Evolutionary conservation across 30 jellyfish, hydroid and myxozoan species (phyloP), one percentile per base, ranked within the genome.

Genomic region (Morbakka virulenta): DNA sequence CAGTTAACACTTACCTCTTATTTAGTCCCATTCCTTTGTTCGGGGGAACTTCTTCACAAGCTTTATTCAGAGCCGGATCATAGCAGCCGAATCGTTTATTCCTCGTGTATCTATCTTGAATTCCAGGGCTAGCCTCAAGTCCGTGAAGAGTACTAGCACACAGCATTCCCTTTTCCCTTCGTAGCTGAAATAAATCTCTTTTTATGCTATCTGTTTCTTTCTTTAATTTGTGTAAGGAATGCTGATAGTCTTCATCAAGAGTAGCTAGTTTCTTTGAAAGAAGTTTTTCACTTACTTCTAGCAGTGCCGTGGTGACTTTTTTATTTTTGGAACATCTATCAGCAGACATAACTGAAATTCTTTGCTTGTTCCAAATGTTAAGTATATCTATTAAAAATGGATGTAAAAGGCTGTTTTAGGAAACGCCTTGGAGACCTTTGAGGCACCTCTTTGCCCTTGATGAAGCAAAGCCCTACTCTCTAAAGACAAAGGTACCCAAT

Each of bases 21-120:
- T n/a, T n/a, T n/a, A n/a, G n/a, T n/a, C n/a, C n/a, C n/a, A n/a
- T n/a, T n/a, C n/a, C n/a, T n/a, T n/a, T n/a, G n/a, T n/a, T n/a
- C n/a, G n/a, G n/a, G n/a, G n/a, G n/a, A n/a, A n/a, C 84, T 6
- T 80, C 91, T 72, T 80, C 91, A 27, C 76, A 67, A 35, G 91
- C 91, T 35, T 80, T 80, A 14, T 67, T 53, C 91, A 80, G 52
- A 0, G 91, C 91, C 1, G 91, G 84, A 29, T 80, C 91, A 64
- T 50, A 80, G 2, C 62, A 70, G 0, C 91, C 91, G 52, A 32
- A 80, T 32, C 91, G 52, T 34, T 78, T 52, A 24, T 83, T 67
- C 20, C 91, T 83, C 1, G 91, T 80, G 50, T 67, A 50, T 34
- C 91, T 50, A 3, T 80, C 91, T 61, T 80, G 91, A 27, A 80